phyloP scores from a whole-genome alignment of 2,113 vertebrate genomes.

The Vulpes lagopus region DNA sequence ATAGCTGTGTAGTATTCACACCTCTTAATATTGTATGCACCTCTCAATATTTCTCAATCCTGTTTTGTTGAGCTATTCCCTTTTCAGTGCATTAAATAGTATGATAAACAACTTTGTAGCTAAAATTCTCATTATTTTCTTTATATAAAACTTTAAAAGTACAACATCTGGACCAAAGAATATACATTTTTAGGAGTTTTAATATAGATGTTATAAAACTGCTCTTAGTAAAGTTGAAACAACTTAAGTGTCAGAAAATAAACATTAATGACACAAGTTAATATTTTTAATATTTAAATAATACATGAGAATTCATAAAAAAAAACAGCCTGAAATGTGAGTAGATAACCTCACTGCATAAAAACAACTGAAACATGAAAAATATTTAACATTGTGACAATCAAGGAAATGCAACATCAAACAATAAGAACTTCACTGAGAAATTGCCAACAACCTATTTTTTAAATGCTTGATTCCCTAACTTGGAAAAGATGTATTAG shows the following conservation, averaged over 20 bases:
- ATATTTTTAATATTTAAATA: slow-evolving; percentile 51
- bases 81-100: not conserved
- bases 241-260: not conserved
- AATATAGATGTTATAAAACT: not conserved
- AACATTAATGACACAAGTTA: slow-evolving; percentile 41
- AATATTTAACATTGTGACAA: not conserved
- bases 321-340: not conserved
- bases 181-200: not conserved
- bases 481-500: slow-evolving; percentile 42
- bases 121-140: not conserved
- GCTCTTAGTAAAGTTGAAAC: not conserved
- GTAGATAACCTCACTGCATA: not conserved
- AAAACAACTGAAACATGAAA: not conserved
- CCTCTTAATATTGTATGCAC: not conserved
- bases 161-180: slow-evolving; percentile 16
- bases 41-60: not conserved
- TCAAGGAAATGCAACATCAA: not conserved
- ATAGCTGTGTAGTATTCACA: not conserved
- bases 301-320: not conserved
- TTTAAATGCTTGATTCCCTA: not conserved
- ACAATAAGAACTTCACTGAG: not conserved
- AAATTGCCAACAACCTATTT: not conserved
- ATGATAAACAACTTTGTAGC: not conserved
- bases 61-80: not conserved
- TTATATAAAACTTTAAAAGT: not conserved